These are phyloP conservation scores for Machimus atricapillus DNA, from an alignment of 2,888 invertebrate species.

Conservation along the genomic window DNA sequence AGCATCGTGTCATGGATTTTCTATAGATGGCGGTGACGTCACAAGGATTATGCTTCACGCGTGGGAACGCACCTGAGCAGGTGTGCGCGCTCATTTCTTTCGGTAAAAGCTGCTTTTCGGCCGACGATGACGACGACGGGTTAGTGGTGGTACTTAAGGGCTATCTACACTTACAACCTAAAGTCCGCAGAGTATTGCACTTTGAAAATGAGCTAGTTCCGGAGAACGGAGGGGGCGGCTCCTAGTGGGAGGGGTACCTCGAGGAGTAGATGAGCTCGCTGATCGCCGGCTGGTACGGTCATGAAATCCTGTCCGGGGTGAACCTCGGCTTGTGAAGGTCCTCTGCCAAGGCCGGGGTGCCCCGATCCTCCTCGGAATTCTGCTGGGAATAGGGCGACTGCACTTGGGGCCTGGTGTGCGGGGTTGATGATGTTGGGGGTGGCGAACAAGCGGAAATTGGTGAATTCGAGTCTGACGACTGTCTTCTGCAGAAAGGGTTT, in stretches of 20 bases:
- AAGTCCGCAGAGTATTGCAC: slow-evolving; percentile 37
- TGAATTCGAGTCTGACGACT: slow-evolving; percentile 66
- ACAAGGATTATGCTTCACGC: background rate
- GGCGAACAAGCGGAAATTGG: slow-evolving; percentile 65
- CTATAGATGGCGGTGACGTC: background rate
- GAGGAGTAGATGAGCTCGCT: slow-evolving; percentile 45
- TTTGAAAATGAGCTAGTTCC: slow-evolving; percentile 34
- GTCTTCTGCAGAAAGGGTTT: slow-evolving; percentile 56
- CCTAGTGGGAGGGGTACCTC: slow-evolving; percentile 43
- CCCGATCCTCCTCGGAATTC: slow-evolving; percentile 43
- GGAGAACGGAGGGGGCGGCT: background rate
- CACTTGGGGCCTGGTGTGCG: slow-evolving; percentile 42
- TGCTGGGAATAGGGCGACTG: slow-evolving; percentile 45
- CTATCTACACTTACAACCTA: slow-evolving; percentile 32
- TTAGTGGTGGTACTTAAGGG: background rate
- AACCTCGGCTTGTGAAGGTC: slow-evolving; percentile 50
- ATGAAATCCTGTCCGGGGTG: slow-evolving; percentile 60
- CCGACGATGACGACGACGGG: background rate
- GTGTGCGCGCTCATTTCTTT: background rate
- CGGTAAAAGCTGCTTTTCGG: background rate
- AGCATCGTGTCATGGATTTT: background rate
- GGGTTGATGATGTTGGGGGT: slow-evolving; percentile 55
- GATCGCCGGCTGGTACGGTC: slow-evolving; percentile 55
- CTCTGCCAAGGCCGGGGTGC: slow-evolving; percentile 40
- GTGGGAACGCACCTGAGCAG: background rate